phyloP scores from a whole-genome alignment of 2,888 invertebrate species.

The Seira sanloemensis region DNA sequence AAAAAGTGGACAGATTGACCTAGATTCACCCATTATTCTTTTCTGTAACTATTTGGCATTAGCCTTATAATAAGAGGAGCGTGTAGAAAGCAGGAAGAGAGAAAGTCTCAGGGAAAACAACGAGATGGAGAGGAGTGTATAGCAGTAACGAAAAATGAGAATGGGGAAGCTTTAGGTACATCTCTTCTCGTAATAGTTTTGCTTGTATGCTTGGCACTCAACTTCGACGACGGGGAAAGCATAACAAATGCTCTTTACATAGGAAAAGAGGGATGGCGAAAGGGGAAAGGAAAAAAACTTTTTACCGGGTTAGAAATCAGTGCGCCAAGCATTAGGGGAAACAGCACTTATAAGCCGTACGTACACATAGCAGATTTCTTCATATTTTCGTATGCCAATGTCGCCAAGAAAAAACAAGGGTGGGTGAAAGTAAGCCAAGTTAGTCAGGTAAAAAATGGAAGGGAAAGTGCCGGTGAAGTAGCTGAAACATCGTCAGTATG shows the following conservation, averaged over 20 bases:
- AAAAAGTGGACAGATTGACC: constrained; percentile 40
- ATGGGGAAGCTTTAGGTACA: constrained; percentile 15
- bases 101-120: background rate
- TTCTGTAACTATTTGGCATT: background rate
- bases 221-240: constrained; percentile 23
- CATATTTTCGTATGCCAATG: constrained; percentile 11
- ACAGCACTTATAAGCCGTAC: background rate
- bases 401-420: constrained; percentile 5
- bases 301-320: constrained; percentile 6
- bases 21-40: constrained; percentile 29
- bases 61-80: background rate
- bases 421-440: background rate
- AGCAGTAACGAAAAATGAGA: constrained; percentile 28
- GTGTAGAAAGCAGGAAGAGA: background rate
- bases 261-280: background rate
- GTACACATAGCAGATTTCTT: background rate
- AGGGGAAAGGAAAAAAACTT: constrained; percentile 8
- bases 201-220: constrained; percentile 36
- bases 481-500: background rate
- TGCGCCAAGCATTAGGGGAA: background rate
- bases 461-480: background rate
- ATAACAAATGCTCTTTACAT: constrained; percentile 35
- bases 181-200: background rate
- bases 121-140: constrained; percentile 17
- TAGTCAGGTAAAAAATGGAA: constrained; percentile 18